Base-by-base conservation (phyloP, 2,113 vertebrate genomes). In the Sprattus sprattus region DNA sequence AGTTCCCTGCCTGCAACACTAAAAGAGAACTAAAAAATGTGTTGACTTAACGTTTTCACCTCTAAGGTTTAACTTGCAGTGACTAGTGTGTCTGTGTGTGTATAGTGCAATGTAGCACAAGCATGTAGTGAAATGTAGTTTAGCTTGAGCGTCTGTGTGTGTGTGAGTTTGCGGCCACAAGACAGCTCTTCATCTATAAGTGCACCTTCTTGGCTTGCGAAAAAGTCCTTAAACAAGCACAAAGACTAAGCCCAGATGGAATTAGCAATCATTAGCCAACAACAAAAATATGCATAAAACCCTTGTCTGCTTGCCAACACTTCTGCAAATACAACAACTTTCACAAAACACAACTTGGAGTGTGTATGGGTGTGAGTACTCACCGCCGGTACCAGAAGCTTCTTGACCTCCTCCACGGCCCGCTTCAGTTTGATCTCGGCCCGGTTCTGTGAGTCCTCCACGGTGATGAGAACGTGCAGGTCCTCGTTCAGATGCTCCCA, bases 401-500 rank as follows among this genome's bases (percentile, higher is more conserved):
- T 97, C 91, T 96, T 97, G 86, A 97, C 97, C 93, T 97, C 97
- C 87, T 97, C 96, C 60, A 97, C 96, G 25, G 97, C 97, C 89
- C 96, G 95, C 93, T 96, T 96, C 91, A 97, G 94, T 86, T 97
- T 97, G 91, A 97, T 96, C 93, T 97, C 96, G 84, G 97, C 97
- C 92, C 97, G 94, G 92, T 97, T 97, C 83, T 97, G 97, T 86
- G 97, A 95, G 89, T 97, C 97, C 93, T 97, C 97, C 95, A 97
- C 97, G 92, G 96, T 97, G 92, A 97, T 97, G 86, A 97, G 93
- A 85, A 97, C 97, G 60, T 97, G 97, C 88, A 97, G 93, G 87
- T 97, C 97, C 95, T 97, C 96, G 85, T 97, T 97, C 88, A 97
- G 96, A 85, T 97, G 96, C 86, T 97, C 96, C 97, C 97, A 97